Percentiles rank a stretch among this genome's conserved stretches.
phyloP scores from a whole-genome alignment of 2,797 vertebrate genomes.

The Propithecus deckenii region DNA sequence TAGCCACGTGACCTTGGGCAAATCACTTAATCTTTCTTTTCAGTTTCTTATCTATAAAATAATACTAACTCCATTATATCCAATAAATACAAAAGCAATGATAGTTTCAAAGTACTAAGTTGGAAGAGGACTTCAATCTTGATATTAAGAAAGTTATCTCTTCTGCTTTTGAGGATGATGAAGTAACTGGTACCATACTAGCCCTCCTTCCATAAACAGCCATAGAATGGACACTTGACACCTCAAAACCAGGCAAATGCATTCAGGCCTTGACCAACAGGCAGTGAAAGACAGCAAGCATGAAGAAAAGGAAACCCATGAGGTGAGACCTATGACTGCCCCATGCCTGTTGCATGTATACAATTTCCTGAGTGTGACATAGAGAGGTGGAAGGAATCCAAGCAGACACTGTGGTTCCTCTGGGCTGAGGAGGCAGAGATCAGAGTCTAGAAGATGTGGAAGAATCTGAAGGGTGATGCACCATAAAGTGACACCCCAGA shows the following conservation, averaged over 20 bases:
- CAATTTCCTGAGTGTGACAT: background rate
- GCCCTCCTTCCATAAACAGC: background rate
- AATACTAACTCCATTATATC: background rate
- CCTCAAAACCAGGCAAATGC: background rate
- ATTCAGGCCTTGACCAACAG: background rate
- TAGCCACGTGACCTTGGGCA: background rate
- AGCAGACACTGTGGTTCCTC: background rate
- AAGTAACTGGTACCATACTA: background rate
- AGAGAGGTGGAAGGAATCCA: background rate
- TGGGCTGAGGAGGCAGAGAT: background rate
- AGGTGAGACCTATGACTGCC: background rate
- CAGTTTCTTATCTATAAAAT: background rate
- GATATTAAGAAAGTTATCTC: background rate
- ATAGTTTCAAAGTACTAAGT: background rate
- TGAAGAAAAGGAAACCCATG: background rate
- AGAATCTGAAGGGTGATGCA: background rate
- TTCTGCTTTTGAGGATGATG: background rate
- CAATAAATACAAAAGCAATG: background rate
- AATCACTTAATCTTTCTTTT: background rate
- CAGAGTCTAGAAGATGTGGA: background rate
- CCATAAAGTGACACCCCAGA: background rate
- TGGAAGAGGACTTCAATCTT: background rate
- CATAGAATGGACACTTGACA: background rate
- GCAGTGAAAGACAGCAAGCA: background rate
- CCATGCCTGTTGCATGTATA: background rate